Conservation (phyloP, 1,140 invertebrate genomes). For the Musca vetustissima region DNA sequence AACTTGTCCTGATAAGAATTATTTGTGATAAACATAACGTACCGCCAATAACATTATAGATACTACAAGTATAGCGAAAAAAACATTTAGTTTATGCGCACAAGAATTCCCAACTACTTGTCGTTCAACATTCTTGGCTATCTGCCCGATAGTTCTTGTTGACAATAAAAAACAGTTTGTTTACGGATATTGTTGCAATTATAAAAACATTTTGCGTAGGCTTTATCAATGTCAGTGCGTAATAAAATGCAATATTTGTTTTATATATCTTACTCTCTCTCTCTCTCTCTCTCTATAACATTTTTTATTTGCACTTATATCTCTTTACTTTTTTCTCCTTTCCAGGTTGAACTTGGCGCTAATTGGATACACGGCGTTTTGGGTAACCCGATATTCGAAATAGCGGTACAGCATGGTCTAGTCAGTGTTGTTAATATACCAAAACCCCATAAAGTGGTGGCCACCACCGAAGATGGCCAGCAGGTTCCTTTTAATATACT, state of each 20-base stretch:
- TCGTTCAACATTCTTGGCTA: too few relatives aligned
- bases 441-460: conserved; percentile 84
- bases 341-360: conserved; percentile 78
- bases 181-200: background rate
- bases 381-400: conserved; percentile 81
- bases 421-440: conserved; percentile 79
- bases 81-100: too few relatives aligned
- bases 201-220: too few relatives aligned
- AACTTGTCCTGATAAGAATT: too few relatives aligned
- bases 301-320: background rate
- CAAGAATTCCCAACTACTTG: too few relatives aligned
- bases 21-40: too few relatives aligned
- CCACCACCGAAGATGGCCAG: conserved; percentile 81
- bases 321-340: conserved; percentile 31
- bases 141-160: too few relatives aligned
- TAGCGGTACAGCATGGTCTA: conserved; percentile 79
- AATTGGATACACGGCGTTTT: conserved; percentile 94
- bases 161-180: background rate
- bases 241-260: background rate
- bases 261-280: background rate
- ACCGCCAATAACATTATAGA: too few relatives aligned
- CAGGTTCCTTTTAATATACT: conserved; percentile 79
- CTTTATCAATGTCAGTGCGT: background rate
- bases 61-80: too few relatives aligned
- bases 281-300: background rate